Base-by-base conservation (phyloP, 2,888 invertebrate species). In the Epsilonema sp. region DNA sequence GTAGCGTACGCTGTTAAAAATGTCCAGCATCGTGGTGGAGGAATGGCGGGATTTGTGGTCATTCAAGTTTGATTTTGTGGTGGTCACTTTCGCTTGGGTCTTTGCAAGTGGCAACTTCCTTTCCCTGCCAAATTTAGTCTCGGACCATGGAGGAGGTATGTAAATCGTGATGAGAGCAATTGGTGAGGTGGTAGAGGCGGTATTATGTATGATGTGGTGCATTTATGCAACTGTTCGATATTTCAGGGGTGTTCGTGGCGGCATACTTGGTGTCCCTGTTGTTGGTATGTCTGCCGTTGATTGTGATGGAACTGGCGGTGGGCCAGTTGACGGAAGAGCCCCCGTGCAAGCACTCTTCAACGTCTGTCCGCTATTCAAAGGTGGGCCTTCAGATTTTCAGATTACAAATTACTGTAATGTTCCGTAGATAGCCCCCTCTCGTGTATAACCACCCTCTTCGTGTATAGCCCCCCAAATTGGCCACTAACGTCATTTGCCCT, bases 11-110 rank as follows among this genome's bases (percentile, higher is more conserved):
- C n/a, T n/a, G n/a, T n/a, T n/a, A n/a, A n/a, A n/a, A n/a, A 31
- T 31, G 31, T 31, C 41, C 26, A 44, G 40, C 26, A 45, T 62
- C 19, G 54, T 56, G 24, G 54, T 59, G 36, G 62, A 63, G 47
- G 63, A 63, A 50, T 63, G 62, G 62, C 52, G 63, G 31, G 63
- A 63, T 44, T 50, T 63, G 26, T 63, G 63, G 61, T 52, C 44
- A 8, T 53, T 44, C 45, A 55, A 55, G 46, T 48, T 55, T 47
- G 59, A 60, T 40, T 60, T 58, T 48, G 39, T 59, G 42, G 46
- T 63, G 22, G 57, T 55, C 22, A 52, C 54, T 3, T 51, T 59
- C 44, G 53, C 59, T 11, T 63, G 61, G 44, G 51, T 62, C 8
- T 62, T 61, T 48, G 59, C 62, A 24, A 60, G 58, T 37, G 60